A percentile compares a stretch with the other conserved stretches of the same genome.
Conservation (phyloP, 2,888 invertebrate species). For the Euphydryas editha region DNA sequence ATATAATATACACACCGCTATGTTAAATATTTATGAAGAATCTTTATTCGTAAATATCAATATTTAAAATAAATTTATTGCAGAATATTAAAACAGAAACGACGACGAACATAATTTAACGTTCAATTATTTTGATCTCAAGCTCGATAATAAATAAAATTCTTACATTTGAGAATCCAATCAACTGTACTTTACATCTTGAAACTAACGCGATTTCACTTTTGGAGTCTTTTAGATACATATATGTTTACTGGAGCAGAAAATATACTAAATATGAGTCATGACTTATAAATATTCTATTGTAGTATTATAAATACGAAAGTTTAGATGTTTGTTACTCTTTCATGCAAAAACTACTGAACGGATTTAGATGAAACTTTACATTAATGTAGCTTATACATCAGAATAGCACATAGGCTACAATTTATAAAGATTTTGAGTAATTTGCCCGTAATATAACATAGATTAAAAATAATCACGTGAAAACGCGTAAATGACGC, state of each 20-base stretch:
- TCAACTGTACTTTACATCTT: conserved; percentile 21
- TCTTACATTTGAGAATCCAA: conserved; percentile 27
- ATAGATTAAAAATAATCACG: no score
- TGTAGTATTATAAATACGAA: no score
- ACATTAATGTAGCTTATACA: no score
- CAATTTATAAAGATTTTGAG: no score
- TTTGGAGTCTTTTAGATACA: not conserved
- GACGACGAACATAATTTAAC: conserved; percentile 6
- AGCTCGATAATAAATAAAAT: conserved; percentile 24
- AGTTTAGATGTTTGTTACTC: no score
- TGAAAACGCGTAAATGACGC: no score
- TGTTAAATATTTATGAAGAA: not conserved
- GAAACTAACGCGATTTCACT: not conserved
- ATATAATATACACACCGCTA: not conserved
- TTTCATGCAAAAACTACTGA: no score
- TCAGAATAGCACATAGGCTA: no score
- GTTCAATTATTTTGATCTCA: conserved; percentile 24
- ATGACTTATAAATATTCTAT: no score
- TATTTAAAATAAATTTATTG: conserved; percentile 3
- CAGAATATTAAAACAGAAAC: conserved; percentile 3
- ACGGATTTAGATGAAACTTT: no score
- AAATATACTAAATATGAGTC: no score
- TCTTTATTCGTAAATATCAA: not conserved
- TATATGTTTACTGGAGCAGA: not conserved
- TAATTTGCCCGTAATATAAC: no score